A percentile compares a stretch with the other conserved stretches of the same genome.
phyloP scores from a whole-genome alignment of 64 coral and sea anemone species.

The Catalaphyllia jardinei region DNA sequence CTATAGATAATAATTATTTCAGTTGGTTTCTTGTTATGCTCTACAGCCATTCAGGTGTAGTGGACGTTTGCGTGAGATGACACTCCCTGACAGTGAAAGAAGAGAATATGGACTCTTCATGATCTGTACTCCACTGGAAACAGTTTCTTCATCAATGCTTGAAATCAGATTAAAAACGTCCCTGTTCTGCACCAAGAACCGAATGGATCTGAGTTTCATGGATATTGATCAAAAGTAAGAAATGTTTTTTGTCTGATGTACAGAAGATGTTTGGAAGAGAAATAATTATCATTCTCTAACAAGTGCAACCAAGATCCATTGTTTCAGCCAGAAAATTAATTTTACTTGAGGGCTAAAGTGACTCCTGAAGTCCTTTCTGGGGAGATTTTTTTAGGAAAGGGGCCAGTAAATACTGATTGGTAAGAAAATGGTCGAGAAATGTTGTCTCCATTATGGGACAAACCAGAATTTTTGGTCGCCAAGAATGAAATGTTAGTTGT shows the following conservation, averaged over 20 bases:
- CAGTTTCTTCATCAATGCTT: conserved; percentile 88
- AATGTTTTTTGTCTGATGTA: background rate
- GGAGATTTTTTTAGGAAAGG: no score
- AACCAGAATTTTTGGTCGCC: no score
- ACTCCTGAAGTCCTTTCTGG: no score
- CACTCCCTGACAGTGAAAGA: conserved; percentile 70
- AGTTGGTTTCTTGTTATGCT: background rate
- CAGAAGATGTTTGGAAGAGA: background rate
- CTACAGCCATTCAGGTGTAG: conserved; percentile 94
- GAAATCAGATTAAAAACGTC: conserved; percentile 93
- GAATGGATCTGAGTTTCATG: conserved; percentile 97
- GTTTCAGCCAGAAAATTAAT: no score
- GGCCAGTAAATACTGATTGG: no score
- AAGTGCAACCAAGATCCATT: no score
- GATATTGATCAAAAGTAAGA: conserved; percentile 99
- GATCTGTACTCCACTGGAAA: conserved; percentile 95
- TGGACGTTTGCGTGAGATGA: conserved; percentile 91
- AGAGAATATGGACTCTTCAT: conserved; percentile 87
- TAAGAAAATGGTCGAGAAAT: no score
- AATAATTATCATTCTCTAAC: no score
- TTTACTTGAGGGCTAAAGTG: no score
- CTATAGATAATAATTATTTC: no score
- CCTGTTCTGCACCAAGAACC: conserved; percentile 97
- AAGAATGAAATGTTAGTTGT: no score
- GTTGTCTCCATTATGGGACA: no score